Evolutionary conservation across 2,888 invertebrate species (phyloP).

Genomic region (Drymonia ruficornis): DNA sequence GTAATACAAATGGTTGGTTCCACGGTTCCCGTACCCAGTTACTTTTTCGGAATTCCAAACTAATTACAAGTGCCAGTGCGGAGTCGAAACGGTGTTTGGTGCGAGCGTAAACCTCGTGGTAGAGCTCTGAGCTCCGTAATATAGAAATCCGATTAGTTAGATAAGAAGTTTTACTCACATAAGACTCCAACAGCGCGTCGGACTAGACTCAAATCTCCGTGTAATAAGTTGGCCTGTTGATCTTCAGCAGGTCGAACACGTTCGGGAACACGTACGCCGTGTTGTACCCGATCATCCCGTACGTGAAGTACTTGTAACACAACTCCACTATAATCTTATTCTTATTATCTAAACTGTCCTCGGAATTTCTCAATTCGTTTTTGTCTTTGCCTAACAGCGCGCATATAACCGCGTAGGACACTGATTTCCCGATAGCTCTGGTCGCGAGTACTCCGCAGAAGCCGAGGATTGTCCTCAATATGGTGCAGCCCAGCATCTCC

Average conservation of each 20-base stretch:
- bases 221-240: slow-evolving; percentile 93
- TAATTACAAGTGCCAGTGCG: too few relatives aligned
- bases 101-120: too few relatives aligned
- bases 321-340: slow-evolving; percentile 92
- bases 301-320: slow-evolving; percentile 93
- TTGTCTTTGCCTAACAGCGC: slow-evolving; percentile 88
- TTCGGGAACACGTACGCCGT: slow-evolving; percentile 91
- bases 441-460: slow-evolving; percentile 90
- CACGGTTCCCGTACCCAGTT: too few relatives aligned
- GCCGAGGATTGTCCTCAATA: slow-evolving; percentile 90
- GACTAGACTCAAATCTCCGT: slow-evolving; percentile 88
- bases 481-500: slow-evolving; percentile 87
- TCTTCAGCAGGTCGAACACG: slow-evolving; percentile 89
- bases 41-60: too few relatives aligned
- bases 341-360: slow-evolving; percentile 87
- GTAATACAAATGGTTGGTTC: too few relatives aligned
- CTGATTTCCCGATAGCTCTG: slow-evolving; percentile 87
- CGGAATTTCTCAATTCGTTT: slow-evolving; percentile 86
- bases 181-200: background rate
- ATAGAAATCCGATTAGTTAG: background rate
- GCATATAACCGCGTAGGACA: slow-evolving; percentile 89
- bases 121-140: slow-evolving; percentile 1
- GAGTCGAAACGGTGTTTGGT: too few relatives aligned
- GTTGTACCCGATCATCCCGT: slow-evolving; percentile 91
- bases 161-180: background rate